These are phyloP conservation scores for Pycnonotus jocosus DNA, from an alignment of 2,113 vertebrate genomes.

Conservation along the genomic window DNA sequence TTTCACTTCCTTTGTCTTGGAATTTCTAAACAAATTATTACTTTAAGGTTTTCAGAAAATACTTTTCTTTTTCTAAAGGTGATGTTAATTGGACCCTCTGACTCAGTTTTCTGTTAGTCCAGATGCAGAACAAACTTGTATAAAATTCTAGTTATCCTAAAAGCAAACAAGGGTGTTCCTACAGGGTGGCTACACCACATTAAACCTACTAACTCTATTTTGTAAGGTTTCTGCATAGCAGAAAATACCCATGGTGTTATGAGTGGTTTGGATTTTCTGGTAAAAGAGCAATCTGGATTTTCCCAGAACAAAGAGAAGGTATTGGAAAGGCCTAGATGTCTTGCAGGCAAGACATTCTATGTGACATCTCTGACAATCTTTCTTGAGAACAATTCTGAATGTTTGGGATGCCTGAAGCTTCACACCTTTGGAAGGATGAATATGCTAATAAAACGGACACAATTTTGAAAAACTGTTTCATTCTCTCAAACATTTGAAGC, in stretches of 20 bases:
- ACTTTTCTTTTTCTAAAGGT: neutral
- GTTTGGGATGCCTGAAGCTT: neutral
- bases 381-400: neutral
- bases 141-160: neutral
- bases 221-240: neutral
- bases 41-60: neutral
- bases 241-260: neutral
- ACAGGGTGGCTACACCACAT: neutral
- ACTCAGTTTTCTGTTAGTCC: neutral
- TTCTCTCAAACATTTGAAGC: neutral
- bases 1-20: neutral
- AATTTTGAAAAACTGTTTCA: neutral
- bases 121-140: neutral
- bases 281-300: neutral
- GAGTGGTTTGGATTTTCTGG: neutral
- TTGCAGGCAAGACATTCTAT: neutral
- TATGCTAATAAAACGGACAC: neutral
- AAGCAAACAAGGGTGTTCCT: neutral
- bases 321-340: neutral
- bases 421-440: neutral
- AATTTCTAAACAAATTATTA: neutral
- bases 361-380: neutral
- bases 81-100: neutral
- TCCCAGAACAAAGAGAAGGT: neutral
- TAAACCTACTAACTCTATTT: neutral